Evolutionary conservation across 2,113 vertebrate species (phyloP), one percentile per base, ranked within the genome.

Genomic region (Scartelaos histophorus): DNA sequence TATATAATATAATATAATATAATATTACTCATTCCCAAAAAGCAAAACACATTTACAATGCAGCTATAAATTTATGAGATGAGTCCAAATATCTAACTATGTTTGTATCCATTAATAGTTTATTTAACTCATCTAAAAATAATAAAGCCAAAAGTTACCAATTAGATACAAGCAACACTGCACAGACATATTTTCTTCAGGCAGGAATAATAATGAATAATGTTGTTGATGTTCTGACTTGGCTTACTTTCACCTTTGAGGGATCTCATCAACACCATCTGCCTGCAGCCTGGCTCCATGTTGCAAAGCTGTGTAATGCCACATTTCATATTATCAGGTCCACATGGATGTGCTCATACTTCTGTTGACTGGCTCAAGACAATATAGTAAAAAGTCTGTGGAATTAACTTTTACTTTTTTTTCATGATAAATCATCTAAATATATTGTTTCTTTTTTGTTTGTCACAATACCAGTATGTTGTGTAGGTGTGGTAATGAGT

Each of bases 231-330:
- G 61, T 73, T 74, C 67, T 84, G 53, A 66, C 64, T 46, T 7
- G 54, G 49, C 69, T 72, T 53, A 35, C 46, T 6, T 51, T 57
- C 29, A 49, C 74, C 61, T 79, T 73, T 17, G 38, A 74, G 10
- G 58, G 57, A 79, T 62, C 61, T 66, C 29, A 51, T 78, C 38
- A 70, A 70, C 79, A 82, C 73, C 78, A 81, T 80, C 74, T 80
- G 73, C 66, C 78, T 49, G 19, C 17, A 78, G 78, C 56, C 67
- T 67, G 56, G 79, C 51, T 5, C 13, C 61, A 7, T 58, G 21
- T 16, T 22, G 68, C 35, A 46, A 10, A n/a, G 11, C 76, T 1
- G 3, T 12, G 54, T 57, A 15, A 68, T 35, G 38, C 19, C 65
- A 69, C 21, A 46, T 47, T 54, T 51, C 35, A 17, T 13, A 21